These are phyloP conservation scores for Strigamia maritima DNA, from an alignment of 2,888 invertebrate genomes.

Conservation along the genomic window DNA sequence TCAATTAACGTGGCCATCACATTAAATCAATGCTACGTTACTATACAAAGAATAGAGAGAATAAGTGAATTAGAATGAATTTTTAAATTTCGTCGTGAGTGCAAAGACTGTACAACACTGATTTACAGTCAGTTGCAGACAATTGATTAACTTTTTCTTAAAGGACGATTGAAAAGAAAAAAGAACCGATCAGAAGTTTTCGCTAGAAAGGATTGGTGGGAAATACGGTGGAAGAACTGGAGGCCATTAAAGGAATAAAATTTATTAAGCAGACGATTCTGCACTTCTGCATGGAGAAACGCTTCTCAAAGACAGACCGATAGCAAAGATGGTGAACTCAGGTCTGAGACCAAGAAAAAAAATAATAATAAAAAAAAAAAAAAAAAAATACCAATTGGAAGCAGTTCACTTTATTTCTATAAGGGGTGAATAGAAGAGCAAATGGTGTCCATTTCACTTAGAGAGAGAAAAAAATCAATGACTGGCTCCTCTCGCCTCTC, in stretches of 20 bases:
- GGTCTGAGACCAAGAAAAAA: not conserved
- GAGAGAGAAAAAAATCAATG: not conserved
- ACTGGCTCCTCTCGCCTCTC: not conserved
- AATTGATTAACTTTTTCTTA: too few relatives aligned
- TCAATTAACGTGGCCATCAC: too few relatives aligned
- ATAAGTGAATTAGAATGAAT: too few relatives aligned
- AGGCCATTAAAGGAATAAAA: not conserved
- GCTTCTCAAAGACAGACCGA: not conserved
- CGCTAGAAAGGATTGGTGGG: not conserved
- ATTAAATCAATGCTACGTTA: too few relatives aligned
- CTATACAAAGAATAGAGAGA: too few relatives aligned
- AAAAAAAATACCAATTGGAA: not conserved
- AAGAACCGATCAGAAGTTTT: not conserved
- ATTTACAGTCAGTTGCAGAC: too few relatives aligned
- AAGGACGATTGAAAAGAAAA: not conserved
- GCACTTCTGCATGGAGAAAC: not conserved
- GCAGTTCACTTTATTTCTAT: not conserved
- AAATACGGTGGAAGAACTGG: not conserved
- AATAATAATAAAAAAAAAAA: too few relatives aligned
- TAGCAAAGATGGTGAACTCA: not conserved
- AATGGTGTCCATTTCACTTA: slow-evolving; percentile 4
- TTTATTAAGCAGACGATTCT: not conserved
- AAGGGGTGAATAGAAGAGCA: slow-evolving; percentile 4
- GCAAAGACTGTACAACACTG: too few relatives aligned
- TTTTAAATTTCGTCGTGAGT: too few relatives aligned